Base-by-base conservation (phyloP, 1,140 invertebrate genomes). In the Drosophila saltans region DNA sequence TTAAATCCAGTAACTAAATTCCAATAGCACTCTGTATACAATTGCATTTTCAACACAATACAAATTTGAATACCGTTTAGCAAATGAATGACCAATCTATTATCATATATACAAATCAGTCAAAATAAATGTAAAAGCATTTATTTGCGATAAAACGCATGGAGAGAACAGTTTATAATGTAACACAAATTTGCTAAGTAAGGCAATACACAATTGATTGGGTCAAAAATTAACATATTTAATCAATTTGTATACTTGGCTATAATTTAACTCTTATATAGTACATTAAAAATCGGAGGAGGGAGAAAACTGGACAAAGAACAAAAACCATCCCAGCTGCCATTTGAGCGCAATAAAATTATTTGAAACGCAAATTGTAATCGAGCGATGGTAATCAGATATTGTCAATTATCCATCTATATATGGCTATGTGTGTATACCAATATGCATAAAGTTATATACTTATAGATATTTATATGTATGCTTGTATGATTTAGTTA, bases 381-480 rank as follows among this genome's bases (percentile, higher is more conserved):
- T 26, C 61, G 61, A 63, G 61, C 72, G 78, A 78, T 26, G 58
- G 62, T 77, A 78, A 78, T 78, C 75, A 63, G 75, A 78, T 78
- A 78, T 72, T 67, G 59, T 36, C 69, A 78, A 72, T 72, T 78
- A 78, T 78, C 60, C 61, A 59, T 78, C 43, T 57, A 39, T 40
- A 78, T 78, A 59, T 61, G 48, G 71, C 41, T 61, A 26, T 40
- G 10, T 56, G n/a, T 16, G 24, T 26, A 21, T 65, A 9, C 4
- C 6, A 36, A 36, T 36, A 36, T 36, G 33, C 33, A 36, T 36
- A 36, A 36, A 36, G 3, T 36, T 36, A 36, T 36, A 36, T 36
- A 26, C 16, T 39, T 16, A 5, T 43, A n/a, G n/a, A 11, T 45
- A 5, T 52, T 10, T 36, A 2, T n/a, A 58, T 16, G 8, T 59